These are phyloP conservation scores for Dorcus parallelipipedus DNA, from an alignment of 2,888 invertebrate genomes.

Conservation along the genomic window DNA sequence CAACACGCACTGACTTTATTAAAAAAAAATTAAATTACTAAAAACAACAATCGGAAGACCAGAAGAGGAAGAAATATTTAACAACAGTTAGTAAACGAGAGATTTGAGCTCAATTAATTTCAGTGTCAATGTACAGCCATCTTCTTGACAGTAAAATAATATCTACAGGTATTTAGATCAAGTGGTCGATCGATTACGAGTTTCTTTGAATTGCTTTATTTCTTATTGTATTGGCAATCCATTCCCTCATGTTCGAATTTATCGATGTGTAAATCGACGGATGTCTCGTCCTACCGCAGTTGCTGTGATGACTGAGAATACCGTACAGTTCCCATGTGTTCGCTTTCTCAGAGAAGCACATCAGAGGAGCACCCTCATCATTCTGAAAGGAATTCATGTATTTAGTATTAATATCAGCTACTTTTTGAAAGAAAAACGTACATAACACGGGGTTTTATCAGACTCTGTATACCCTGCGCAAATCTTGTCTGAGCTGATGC, in stretches of 20 bases:
- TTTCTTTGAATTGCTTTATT: conserved; percentile 18
- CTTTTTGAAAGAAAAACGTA: conserved; percentile 43
- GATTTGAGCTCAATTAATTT: conserved; percentile 1
- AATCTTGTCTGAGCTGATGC: conserved; percentile 55
- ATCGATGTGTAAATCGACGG: conserved; percentile 57
- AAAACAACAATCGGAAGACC: not conserved
- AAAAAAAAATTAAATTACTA: not conserved
- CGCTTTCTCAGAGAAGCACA: conserved; percentile 55
- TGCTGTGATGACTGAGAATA: conserved; percentile 57
- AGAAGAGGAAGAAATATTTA: not conserved
- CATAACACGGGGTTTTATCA: conserved; percentile 58
- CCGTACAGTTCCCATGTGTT: conserved; percentile 61
- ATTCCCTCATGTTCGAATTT: conserved; percentile 41
- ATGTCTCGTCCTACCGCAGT: conserved; percentile 57
- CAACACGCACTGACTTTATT: not conserved
- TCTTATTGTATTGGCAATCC: conserved; percentile 50
- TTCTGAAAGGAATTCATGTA: conserved; percentile 48
- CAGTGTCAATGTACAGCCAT: not conserved
- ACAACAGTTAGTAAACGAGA: not conserved
- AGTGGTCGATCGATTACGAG: conserved; percentile 6
- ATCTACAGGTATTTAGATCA: conserved; percentile 4
- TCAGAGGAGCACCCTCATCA: conserved; percentile 64
- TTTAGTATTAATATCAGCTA: conserved; percentile 3
- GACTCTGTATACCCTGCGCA: conserved; percentile 58
- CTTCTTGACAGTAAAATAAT: conserved; percentile 3